These are phyloP conservation scores for Coboldia fuscipes DNA, from an alignment of 1,140 invertebrate genomes.

Conservation along the genomic window DNA sequence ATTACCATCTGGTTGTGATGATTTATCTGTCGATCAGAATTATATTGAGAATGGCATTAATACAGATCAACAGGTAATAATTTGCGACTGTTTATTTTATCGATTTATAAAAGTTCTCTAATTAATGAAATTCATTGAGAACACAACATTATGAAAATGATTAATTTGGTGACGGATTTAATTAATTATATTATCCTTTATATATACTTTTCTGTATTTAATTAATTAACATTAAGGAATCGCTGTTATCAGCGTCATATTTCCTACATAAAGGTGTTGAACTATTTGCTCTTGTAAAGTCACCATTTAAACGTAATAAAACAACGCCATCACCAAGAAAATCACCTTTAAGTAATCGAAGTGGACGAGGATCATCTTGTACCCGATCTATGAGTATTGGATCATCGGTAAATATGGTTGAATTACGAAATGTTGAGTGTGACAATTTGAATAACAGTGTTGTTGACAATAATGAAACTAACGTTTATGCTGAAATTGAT, in stretches of 20 bases:
- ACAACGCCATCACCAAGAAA: conserved; percentile 5
- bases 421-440: background rate
- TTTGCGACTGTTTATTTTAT: too few relatives aligned
- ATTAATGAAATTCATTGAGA: too few relatives aligned
- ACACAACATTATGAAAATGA: too few relatives aligned
- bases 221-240: background rate
- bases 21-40: conserved; percentile 33
- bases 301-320: conserved; percentile 16
- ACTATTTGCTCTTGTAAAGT: conserved; percentile 14
- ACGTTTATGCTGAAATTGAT: conserved; percentile 18
- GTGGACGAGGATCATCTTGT: conserved; percentile 9
- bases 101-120: too few relatives aligned
- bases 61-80: conserved; percentile 18
- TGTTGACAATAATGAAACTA: conserved; percentile 8
- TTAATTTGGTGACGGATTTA: background rate
- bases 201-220: background rate
- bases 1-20: conserved; percentile 62
- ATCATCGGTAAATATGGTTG: conserved; percentile 4
- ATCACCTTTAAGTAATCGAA: background rate
- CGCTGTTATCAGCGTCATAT: background rate
- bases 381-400: conserved; percentile 9
- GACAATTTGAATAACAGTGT: background rate
- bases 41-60: conserved; percentile 19
- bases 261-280: conserved; percentile 11
- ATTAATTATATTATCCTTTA: background rate